Evolutionary conservation across 37 sponge, comb jelly and placozoan species (phyloP).

Genomic region (Spongilla lacustris): DNA sequence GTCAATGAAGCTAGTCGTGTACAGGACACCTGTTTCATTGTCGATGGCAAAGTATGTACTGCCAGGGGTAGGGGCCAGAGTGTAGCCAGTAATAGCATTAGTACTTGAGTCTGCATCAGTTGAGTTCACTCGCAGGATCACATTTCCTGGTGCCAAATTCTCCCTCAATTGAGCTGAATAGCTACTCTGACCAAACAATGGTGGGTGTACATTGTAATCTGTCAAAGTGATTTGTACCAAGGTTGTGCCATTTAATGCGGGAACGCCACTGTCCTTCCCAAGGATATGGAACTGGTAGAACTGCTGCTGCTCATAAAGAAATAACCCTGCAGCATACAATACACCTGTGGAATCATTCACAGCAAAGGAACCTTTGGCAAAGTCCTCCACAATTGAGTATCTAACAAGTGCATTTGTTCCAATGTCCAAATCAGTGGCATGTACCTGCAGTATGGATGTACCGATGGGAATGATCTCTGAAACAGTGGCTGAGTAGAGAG

Average conservation of each 20-base stretch:
- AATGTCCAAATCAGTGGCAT: constrained; percentile 70
- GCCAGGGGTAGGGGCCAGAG: constrained; percentile 6
- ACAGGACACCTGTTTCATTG: constrained; percentile 65
- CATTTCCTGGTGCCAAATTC: constrained; percentile 64
- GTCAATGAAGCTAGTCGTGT: constrained; percentile 34
- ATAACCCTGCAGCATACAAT: constrained; percentile 1
- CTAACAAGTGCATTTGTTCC: constrained; percentile 47
- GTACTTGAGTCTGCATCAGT: constrained; percentile 52
- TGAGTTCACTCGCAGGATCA: constrained; percentile 47
- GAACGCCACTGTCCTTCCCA: constrained; percentile 51
- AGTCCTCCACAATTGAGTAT: constrained; percentile 22
- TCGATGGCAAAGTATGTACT: constrained; percentile 65
- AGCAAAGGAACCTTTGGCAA: background rate
- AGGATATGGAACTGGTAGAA: constrained; percentile 35
- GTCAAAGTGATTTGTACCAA: constrained; percentile 28
- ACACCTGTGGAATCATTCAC: constrained; percentile 54
- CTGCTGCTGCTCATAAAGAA: constrained; percentile 14
- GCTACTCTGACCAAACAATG: constrained; percentile 39
- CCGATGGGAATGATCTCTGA: constrained; percentile 38
- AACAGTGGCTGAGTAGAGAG: constrained; percentile 20
- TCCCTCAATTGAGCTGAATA: constrained; percentile 48
- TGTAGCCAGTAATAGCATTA: constrained; percentile 26
- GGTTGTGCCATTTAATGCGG: constrained; percentile 30
- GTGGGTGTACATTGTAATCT: constrained; percentile 76
- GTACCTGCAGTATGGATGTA: constrained; percentile 41